Base-by-base conservation (phyloP, 1,140 invertebrate species). In the Papilio polytes region DNA sequence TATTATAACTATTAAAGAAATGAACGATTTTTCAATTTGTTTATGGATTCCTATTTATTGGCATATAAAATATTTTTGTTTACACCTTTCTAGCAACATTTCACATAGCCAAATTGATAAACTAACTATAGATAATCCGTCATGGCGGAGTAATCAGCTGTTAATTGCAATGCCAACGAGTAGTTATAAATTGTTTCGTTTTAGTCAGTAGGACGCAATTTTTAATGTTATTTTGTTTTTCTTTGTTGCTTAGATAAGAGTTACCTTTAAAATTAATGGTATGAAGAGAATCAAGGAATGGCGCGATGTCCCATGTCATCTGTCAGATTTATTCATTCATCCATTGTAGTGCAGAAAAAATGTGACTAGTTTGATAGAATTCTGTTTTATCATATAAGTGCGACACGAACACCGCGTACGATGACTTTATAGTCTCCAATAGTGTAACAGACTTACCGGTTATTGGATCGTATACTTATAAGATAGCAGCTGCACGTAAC, bases 71-170 rank as follows among this genome's bases (percentile, higher is more conserved):
- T 70, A 70, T 70, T 70, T 31, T 70, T 66, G 63, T 66, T 66
- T 70, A 31, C 63, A 70, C 63, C 31, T 36, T 70, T 70, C 63
- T 70, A 22, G 77, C 77, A 78, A 78, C 77, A 78, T 78, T 63
- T 41, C 46, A 78, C 56, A 78, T 26, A 78, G 77, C 77, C 56
- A 78, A 63, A 18, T 66, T 66, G 77, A 66, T 78, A 78, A 66
- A 78, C 77, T 80, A 74, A 81, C 85, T 87, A 86, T 66, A 88
- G 84, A 88, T 82, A 88, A 85, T 84, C 89, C 90, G 90, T 89
- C 90, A 93, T 94, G 92, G 93, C 93, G 92, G 90, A 93, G 89
- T 94, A 94, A 94, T 94, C 93, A 94, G 93, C 93, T 94, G 93
- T 92, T 94, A 94, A 93, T 94, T 93, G 92, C 92, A 91, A 93